Percentiles rank a stretch among this genome's conserved stretches.
phyloP scores from a whole-genome alignment of 1,140 invertebrate species.

The Euura lappo region DNA sequence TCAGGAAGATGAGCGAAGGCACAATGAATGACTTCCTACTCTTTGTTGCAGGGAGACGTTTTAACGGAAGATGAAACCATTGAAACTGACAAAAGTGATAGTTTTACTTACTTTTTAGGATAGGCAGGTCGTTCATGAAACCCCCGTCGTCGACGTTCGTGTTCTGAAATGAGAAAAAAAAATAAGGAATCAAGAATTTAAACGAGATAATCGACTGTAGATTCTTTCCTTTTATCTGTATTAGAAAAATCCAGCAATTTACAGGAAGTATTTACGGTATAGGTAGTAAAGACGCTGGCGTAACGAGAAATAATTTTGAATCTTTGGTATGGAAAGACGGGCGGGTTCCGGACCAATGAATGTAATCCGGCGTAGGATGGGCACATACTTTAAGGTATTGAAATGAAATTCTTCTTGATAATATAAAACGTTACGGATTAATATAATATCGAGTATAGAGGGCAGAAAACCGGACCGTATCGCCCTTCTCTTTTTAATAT shows the following conservation, averaged over 20 bases:
- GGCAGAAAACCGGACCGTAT: neutral
- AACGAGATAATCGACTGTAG: neutral
- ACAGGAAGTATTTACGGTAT: too few relatives aligned
- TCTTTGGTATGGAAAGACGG: neutral
- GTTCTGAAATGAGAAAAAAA: conserved; percentile 67
- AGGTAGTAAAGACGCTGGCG: too few relatives aligned
- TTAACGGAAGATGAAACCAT: too few relatives aligned
- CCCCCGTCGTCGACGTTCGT: conserved; percentile 83
- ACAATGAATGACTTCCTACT: too few relatives aligned
- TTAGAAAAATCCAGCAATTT: neutral
- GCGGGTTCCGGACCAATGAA: neutral
- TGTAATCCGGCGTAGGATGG: neutral
- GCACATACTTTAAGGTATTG: conserved; percentile 10
- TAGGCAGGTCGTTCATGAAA: conserved; percentile 86
- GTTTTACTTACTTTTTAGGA: conserved; percentile 83
- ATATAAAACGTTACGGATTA: conserved; percentile 9
- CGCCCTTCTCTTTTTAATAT: conserved; percentile 6
- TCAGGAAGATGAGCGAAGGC: too few relatives aligned
- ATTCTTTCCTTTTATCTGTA: neutral
- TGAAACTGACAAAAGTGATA: too few relatives aligned
- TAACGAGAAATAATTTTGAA: neutral
- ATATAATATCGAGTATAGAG: neutral
- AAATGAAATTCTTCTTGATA: conserved; percentile 30
- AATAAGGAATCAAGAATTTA: conserved; percentile 12
- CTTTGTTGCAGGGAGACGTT: too few relatives aligned